Base-by-base conservation (phyloP, 2,113 vertebrate species). In the Onychorhynchus coronatus region DNA sequence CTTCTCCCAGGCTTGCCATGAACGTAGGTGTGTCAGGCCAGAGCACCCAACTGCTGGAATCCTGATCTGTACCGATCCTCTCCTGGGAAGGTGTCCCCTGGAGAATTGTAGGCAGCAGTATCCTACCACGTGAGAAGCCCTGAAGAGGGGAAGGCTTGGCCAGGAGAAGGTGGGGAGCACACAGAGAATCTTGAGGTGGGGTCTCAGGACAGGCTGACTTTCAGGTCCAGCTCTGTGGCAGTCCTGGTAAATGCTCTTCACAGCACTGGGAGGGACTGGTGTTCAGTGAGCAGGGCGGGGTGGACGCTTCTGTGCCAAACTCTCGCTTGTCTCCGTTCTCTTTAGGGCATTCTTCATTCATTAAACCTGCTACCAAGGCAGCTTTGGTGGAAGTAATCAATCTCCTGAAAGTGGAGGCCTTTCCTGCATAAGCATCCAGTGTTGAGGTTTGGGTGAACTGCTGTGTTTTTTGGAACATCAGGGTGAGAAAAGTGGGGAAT, bases 281-380 rank as follows among this genome's bases (percentile, higher is more conserved):
- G 74, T 66, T 94, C 84, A 49, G 37, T 24, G 63, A 85, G 58
- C 49, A 62, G 93, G 91, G 78, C 0, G 50, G 71, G 53, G 89
- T 87, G 62, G 81, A 33, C 41, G 58, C 27, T 79, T 79, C 50
- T 5, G 9, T 42, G 61, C 85, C 93, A 93, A 91, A 76, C 93
- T 96, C 63, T 94, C 33, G 0, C 87, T 96, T 76, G 58, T 89
- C 66, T 94, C 37, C 37, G 79, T 89, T 96, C 62, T 93, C 89
- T 87, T 89, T 49, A 63, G 66, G 81, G 87, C 80, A 53, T 89
- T 89, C 33, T 89, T 89, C n/a, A 46, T 91, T 83, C 77, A 79
- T 90, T 65, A 75, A 87, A 66, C 70, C 95, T 85, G 49, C 85
- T 70, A 72, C 58, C 58, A 35, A 65, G 46, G 66, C 46, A 76